Evolutionary conservation across 1,140 invertebrate genomes (phyloP), one percentile per base, ranked within the genome.

Genomic region (Limonius californicus): DNA sequence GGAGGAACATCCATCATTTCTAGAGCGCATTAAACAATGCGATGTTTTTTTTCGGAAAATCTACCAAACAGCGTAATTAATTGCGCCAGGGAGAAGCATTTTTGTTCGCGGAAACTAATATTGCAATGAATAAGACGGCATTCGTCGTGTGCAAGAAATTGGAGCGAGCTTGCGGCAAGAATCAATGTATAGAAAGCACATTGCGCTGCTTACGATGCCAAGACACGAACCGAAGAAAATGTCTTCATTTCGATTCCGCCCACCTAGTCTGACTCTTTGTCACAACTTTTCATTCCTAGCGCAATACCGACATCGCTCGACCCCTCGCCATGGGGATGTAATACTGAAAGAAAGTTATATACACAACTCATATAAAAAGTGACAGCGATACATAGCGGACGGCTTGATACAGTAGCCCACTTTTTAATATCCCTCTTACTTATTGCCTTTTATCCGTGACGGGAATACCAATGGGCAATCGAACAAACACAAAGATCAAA

Each of bases 161-260:
- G 27, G 35, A 7, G 35, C 35, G n/a, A 39, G 35, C n/a, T 39
- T 50, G 45, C 45, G 45, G 16, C 20, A 18, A 21, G 20, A 50
- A 50, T 50, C 45, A 21, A 50, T 55, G 54, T 30, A 27, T 30
- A 32, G 61, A 35, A 20, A 32, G 57, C 53, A 57, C 54, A 62
- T 62, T 57, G 55, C 47, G n/a, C 47, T 63, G 62, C 50, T 63
- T 63, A 63, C 57, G 57, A 59, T 63, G 62, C 57, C 47, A 54
- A 55, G 57, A 63, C 62, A 63, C 62, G 61, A 62, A 63, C 55
- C 62, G 21, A 27, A 45, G 35, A 59, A 63, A 63, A 63, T 63
- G 62, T 63, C 62, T 63, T 63, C 62, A 63, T 63, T 63, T 63
- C 62, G 62, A 63, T 63, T 63, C 62, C 62, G 32, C 62, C 62